A percentile compares a stretch with the other conserved stretches of the same genome.
Conservation (phyloP, 2,888 invertebrate genomes). For the Aradus depressus region DNA sequence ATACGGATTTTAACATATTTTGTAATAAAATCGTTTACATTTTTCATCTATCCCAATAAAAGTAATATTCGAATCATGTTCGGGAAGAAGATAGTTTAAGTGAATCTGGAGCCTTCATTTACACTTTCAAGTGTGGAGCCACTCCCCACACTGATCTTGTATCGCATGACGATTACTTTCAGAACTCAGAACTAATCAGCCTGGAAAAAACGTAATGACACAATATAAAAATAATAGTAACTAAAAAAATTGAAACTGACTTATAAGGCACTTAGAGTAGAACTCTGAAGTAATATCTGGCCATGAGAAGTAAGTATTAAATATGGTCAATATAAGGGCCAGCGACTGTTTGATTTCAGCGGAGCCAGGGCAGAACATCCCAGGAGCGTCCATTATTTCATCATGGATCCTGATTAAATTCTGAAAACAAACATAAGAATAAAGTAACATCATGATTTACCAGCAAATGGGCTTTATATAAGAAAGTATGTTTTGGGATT, state of each 20-base stretch:
- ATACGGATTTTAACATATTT: too few relatives aligned
- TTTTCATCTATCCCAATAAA: too few relatives aligned
- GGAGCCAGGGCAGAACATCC: conserved; percentile 43
- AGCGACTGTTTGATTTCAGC: conserved; percentile 40
- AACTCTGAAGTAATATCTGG: conserved; percentile 46
- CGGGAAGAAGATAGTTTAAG: too few relatives aligned
- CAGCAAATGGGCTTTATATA: neutral
- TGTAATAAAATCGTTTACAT: too few relatives aligned
- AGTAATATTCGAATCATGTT: too few relatives aligned
- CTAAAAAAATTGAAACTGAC: conserved; percentile 29
- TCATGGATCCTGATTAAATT: conserved; percentile 42
- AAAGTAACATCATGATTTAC: neutral
- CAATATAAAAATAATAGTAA: conserved; percentile 1
- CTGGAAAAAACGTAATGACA: neutral
- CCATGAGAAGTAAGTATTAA: conserved; percentile 52
- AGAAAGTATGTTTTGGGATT: too few relatives aligned
- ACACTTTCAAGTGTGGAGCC: too few relatives aligned
- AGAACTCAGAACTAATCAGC: too few relatives aligned
- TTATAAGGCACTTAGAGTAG: conserved; percentile 35
- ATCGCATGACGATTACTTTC: too few relatives aligned
- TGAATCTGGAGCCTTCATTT: too few relatives aligned
- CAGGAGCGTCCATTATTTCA: conserved; percentile 45
- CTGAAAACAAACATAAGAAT: conserved; percentile 28
- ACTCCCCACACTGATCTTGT: too few relatives aligned
- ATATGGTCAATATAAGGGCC: conserved; percentile 43